Evolutionary conservation across 2,113 vertebrate genomes (phyloP), one percentile per base, ranked within the genome.

Genomic region (Eleginops maclovinus): DNA sequence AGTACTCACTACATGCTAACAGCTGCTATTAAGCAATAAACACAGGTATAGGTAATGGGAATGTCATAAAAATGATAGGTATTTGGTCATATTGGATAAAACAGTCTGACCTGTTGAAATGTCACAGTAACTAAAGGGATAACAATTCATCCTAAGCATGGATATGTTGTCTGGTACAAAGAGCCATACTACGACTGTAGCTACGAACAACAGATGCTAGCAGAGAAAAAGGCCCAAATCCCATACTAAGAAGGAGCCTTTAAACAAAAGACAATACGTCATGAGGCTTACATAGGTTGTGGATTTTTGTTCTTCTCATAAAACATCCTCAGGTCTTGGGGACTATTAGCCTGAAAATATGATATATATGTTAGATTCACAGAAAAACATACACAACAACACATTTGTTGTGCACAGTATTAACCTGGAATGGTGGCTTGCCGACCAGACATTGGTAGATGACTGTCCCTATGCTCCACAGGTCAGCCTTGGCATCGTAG

Each of bases 351-450:
- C 98, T 99, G 79, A 11, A 77, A 56, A 64, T 16, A 65, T 12
- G 0, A 51, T 36, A 36, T 36, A 63, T 1, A 53, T 40, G 44
- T 84, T 2, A 72, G 21, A 40, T 4, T 5, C 14, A 59, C 11
- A 46, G 31, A 36, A 36, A 36, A 9, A 68, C 24, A 53, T 15
- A n/a, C 7, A 60, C 6, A 55, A 17, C 15, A 47, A 58, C 9
- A 36, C 21, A 26, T 28, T 31, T 24, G 4, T 15, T 66, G 71
- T 49, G 19, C 10, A 15, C 5, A 36, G 17, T 31, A 1, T 3
- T 77, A 87, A 99, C 98, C 97, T 99, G 98, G 90, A 99, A 99
- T 59, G 98, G 98, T n/a, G 98, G 97, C 82, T 98, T 99, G 85
- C 98, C 98, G 65, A 98, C 97, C 46, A 99, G 96, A 94, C 98